Evolutionary conservation across 2,113 vertebrate genomes (phyloP).

Genomic region (Microcebus tavaratra): DNA sequence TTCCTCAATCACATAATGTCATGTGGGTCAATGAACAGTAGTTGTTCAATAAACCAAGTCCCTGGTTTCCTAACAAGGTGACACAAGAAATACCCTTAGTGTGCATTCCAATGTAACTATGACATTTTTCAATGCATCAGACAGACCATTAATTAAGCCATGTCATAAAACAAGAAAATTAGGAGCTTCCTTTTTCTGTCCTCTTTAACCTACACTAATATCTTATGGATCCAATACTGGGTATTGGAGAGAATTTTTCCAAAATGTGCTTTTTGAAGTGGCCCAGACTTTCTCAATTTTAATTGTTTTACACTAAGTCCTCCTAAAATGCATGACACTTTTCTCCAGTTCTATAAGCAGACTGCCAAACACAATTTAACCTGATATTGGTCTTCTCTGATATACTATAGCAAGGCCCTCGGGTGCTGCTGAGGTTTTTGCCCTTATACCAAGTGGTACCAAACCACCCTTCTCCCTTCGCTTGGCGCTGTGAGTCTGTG

Average conservation of each 20-base stretch:
- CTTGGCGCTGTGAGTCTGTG: neutral
- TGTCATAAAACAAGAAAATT: slow-evolving; percentile 34
- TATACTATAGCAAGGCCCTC: neutral
- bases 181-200: neutral
- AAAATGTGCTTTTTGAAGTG: neutral
- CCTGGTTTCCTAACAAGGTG: neutral
- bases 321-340: neutral
- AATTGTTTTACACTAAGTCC: neutral
- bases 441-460: neutral
- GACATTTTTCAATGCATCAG: neutral
- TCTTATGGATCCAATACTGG: neutral
- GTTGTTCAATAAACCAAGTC: neutral
- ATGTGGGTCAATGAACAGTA: neutral
- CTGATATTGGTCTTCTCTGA: neutral
- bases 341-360: neutral
- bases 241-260: neutral
- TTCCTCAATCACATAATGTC: neutral
- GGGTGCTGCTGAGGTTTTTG: neutral
- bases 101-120: neutral
- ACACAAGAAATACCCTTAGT: neutral
- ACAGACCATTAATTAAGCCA: neutral
- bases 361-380: neutral
- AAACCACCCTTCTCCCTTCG: neutral
- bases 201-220: neutral
- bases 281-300: neutral